Percentiles rank a stretch among this genome's conserved stretches.
phyloP scores from a whole-genome alignment of 92 coral and sea anemone species.

The Pocillopora grandis region DNA sequence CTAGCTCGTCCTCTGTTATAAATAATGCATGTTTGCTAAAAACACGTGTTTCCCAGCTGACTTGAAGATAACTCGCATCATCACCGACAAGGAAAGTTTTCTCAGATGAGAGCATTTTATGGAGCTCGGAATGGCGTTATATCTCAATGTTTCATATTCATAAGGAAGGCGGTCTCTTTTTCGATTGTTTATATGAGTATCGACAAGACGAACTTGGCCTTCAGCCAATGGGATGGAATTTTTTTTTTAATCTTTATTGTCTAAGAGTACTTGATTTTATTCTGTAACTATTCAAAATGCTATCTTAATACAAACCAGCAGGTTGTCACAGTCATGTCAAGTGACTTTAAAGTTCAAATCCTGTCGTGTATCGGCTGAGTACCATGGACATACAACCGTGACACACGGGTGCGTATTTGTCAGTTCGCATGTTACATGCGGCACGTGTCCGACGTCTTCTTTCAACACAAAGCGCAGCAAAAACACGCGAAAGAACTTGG shows the following conservation, averaged over 20 bases:
- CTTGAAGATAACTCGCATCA: no score
- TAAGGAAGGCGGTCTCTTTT: neutral
- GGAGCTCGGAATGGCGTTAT: no score
- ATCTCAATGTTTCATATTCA: no score
- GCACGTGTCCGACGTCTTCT: neutral
- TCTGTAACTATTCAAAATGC: neutral
- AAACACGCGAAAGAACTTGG: neutral
- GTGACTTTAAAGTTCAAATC: neutral
- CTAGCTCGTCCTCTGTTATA: no score
- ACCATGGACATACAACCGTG: neutral
- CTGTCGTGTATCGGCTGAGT: neutral
- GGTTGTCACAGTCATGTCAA: neutral
- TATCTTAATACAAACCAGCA: neutral
- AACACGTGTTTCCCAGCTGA: no score
- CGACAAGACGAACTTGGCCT: neutral
- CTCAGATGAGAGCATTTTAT: no score
- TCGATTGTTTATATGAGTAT: no score
- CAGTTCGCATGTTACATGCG: neutral
- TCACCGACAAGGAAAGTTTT: no score
- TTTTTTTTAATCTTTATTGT: neutral
- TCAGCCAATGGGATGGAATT: neutral
- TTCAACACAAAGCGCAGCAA: neutral
- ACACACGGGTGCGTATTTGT: neutral
- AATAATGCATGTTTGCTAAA: no score
- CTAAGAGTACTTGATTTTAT: neutral